These are phyloP conservation scores for Gymnothorax reevesii DNA, from an alignment of 2,797 vertebrate species.

Conservation along the genomic window DNA sequence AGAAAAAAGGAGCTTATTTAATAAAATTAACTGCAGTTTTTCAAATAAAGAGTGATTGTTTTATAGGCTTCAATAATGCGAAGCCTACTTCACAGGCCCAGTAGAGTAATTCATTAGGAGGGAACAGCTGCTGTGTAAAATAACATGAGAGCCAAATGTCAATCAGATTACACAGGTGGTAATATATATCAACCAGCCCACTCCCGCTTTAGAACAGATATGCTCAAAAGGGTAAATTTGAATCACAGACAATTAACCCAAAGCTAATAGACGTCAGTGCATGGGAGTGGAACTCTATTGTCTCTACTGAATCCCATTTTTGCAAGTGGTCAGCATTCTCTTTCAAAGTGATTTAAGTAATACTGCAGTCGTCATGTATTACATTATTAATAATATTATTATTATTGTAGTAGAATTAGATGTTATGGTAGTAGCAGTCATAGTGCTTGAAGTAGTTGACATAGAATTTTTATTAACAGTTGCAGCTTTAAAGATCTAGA, in stretches of 20 bases:
- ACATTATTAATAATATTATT: neutral
- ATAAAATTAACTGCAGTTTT: neutral
- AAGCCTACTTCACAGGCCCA: neutral
- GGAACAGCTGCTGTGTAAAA: neutral
- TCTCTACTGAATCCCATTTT: neutral
- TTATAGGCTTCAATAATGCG: neutral
- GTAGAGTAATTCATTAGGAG: neutral
- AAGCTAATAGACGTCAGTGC: neutral
- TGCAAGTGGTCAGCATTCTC: neutral
- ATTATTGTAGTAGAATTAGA: neutral
- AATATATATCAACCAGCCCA: neutral
- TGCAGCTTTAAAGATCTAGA: too few relatives aligned
- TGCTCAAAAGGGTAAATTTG: neutral
- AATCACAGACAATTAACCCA: neutral
- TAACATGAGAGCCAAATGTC: conserved; percentile 3
- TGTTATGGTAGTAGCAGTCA: too few relatives aligned
- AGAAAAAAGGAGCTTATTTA: neutral
- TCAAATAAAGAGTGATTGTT: neutral
- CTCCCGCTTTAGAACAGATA: neutral
- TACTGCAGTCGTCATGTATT: too few relatives aligned
- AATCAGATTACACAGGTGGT: neutral
- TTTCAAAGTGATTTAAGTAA: neutral
- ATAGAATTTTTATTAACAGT: too few relatives aligned
- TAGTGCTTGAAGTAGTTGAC: too few relatives aligned
- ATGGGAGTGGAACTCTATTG: neutral